These are phyloP conservation scores for Melanchra persicariae DNA, from an alignment of 2,888 invertebrate species.

Conservation along the genomic window DNA sequence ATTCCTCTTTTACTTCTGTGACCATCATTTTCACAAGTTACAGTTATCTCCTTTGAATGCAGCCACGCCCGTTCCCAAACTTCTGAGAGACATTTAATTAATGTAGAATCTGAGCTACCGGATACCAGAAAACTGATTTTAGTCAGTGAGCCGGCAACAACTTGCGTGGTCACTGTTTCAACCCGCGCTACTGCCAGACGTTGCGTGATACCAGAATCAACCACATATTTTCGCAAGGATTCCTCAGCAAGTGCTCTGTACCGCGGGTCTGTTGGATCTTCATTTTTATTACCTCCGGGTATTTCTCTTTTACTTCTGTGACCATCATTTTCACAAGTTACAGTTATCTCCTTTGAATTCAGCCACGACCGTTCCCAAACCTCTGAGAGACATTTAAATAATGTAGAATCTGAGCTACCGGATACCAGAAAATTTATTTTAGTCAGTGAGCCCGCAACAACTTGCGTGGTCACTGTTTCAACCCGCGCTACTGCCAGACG, in stretches of 20 bases:
- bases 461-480: conserved; percentile 65
- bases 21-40: conserved; percentile 17
- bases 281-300: background rate
- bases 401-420: background rate
- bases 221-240: conserved; percentile 66
- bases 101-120: background rate
- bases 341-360: conserved; percentile 53
- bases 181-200: conserved; percentile 52
- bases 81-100: background rate
- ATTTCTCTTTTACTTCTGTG: conserved; percentile 50
- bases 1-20: background rate
- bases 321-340: conserved; percentile 42
- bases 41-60: conserved; percentile 30
- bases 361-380: conserved; percentile 61
- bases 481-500: conserved; percentile 52
- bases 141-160: conserved; percentile 60
- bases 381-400: conserved; percentile 55
- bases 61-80: background rate
- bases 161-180: conserved; percentile 60
- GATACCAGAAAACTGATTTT: conserved; percentile 58
- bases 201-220: conserved; percentile 36
- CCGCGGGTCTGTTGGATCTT: conserved; percentile 64
- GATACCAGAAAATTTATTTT: conserved; percentile 58
- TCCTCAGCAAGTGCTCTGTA: conserved; percentile 65
- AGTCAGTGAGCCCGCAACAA: conserved; percentile 67